A percentile compares a stretch with the other conserved stretches of the same genome.
These are phyloP conservation scores for Nyctereutes procyonoides DNA, from an alignment of 2,113 vertebrate species.

Conservation along the genomic window DNA sequence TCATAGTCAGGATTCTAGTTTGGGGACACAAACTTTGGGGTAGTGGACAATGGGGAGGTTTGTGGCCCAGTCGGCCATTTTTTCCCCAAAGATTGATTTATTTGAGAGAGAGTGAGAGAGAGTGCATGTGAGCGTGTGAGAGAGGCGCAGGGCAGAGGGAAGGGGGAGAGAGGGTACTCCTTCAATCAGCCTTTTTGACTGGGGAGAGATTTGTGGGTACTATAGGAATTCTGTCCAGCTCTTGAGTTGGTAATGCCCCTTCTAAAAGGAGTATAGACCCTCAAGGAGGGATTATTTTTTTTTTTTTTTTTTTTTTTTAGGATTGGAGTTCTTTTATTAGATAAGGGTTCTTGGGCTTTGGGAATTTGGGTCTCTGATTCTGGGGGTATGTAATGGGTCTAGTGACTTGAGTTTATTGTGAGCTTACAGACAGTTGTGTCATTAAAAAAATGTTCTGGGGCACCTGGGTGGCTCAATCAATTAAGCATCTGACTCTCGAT, in stretches of 20 bases:
- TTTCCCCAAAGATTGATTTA: background rate
- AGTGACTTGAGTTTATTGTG: background rate
- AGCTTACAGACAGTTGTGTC: background rate
- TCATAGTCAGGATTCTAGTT: background rate
- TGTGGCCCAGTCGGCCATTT: background rate
- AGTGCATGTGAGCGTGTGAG: background rate
- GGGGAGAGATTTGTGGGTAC: background rate
- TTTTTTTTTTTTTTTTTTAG: background rate
- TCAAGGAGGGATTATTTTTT: background rate
- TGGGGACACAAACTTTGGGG: background rate
- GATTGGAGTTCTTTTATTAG: background rate
- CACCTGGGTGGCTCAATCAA: background rate
- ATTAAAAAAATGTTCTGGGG: background rate
- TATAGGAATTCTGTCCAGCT: background rate
- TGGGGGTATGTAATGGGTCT: background rate
- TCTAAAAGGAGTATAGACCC: background rate
- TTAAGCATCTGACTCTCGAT: background rate
- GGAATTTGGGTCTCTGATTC: background rate
- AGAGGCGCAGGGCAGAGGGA: background rate
- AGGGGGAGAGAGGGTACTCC: background rate
- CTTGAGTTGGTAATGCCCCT: background rate
- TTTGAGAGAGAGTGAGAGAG: background rate
- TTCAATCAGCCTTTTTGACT: constrained; percentile 6
- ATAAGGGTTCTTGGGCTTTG: constrained; percentile 1
- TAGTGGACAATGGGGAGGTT: background rate